Percentiles rank a stretch among this genome's conserved stretches.
Conservation (phyloP, 2,888 invertebrate genomes). For the Acanthosepion esculentum region DNA sequence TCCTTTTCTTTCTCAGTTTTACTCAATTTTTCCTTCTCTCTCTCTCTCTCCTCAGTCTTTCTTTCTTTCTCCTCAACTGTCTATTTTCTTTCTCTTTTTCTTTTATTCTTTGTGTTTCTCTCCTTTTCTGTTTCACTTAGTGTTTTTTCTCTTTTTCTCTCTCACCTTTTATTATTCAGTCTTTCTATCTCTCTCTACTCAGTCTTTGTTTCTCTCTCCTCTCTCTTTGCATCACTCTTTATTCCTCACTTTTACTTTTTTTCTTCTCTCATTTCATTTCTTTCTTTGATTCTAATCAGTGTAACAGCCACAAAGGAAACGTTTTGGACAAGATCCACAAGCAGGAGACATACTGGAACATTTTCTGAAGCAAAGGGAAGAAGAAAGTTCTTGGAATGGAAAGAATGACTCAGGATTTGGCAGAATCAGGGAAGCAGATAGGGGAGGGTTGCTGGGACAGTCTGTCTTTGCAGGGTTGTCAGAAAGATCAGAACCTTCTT, state of each 20-base stretch:
- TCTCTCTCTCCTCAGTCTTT: too few relatives aligned
- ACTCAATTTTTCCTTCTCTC: too few relatives aligned
- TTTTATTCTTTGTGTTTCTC: too few relatives aligned
- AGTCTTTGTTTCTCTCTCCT: background rate
- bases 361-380: background rate
- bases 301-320: conserved; percentile 17
- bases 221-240: background rate
- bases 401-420: background rate
- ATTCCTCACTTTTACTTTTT: background rate
- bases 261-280: background rate
- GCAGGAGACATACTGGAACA: background rate
- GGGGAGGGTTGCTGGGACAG: background rate
- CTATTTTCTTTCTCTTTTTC: too few relatives aligned
- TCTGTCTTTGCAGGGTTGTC: background rate
- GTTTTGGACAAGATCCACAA: background rate
- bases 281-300: background rate
- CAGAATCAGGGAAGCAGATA: background rate
- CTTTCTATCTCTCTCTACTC: too few relatives aligned
- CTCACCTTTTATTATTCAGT: too few relatives aligned
- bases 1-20: too few relatives aligned
- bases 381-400: background rate
- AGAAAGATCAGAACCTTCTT: background rate
- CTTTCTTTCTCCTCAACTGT: too few relatives aligned
- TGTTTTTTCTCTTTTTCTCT: too few relatives aligned
- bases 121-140: too few relatives aligned